phyloP scores from a whole-genome alignment of 2,888 invertebrate species.

The Linnaemya tessellans region DNA sequence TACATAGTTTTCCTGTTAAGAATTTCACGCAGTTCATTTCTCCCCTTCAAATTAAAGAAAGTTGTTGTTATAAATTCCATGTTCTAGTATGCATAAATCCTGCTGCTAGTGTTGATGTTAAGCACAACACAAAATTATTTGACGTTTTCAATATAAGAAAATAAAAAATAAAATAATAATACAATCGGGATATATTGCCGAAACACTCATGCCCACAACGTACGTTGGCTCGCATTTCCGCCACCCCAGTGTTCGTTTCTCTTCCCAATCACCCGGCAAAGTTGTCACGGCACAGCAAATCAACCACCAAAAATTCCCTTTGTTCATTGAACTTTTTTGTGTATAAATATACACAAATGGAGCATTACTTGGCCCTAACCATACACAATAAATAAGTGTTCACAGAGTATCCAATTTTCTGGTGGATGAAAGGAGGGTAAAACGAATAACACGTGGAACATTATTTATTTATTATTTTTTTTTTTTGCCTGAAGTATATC shows the following conservation, averaged over 20 bases:
- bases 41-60: background rate
- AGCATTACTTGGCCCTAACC: conserved; percentile 56
- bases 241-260: background rate
- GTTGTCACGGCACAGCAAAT: conserved; percentile 44
- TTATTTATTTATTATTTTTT: background rate
- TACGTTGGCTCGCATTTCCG: background rate
- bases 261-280: conserved; percentile 15
- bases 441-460: conserved; percentile 20
- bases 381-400: conserved; percentile 68
- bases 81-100: conserved; percentile 39
- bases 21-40: background rate
- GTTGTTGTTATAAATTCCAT: conserved; percentile 32
- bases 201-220: background rate
- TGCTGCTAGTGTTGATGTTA: background rate
- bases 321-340: conserved; percentile 11
- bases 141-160: background rate
- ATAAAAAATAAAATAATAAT: background rate
- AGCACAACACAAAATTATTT: conserved; percentile 1
- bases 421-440: background rate
- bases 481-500: conserved; percentile 7
- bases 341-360: conserved; percentile 21
- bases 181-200: conserved; percentile 36
- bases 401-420: background rate
- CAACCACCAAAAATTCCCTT: conserved; percentile 67
- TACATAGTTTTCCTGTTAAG: background rate